Evolutionary conservation across 2,888 invertebrate genomes (phyloP).

Genomic region (Odontothrips loti): DNA sequence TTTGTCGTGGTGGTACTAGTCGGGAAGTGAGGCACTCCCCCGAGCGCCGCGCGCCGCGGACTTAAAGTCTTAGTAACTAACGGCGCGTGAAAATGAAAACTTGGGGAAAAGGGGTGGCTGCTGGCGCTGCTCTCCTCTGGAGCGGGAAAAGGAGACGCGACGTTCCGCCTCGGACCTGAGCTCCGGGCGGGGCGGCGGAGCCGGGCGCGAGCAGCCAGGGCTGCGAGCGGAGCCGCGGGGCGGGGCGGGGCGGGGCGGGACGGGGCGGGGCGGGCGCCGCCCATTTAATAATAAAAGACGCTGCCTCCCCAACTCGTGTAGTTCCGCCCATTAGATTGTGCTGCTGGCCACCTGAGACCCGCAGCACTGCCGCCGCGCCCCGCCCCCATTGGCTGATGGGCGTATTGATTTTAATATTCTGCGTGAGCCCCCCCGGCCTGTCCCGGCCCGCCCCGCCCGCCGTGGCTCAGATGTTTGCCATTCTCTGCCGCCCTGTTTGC

Average conservation of each 20-base stretch:
- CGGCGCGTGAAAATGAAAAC: conserved; percentile 19
- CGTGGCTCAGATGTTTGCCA: conserved; percentile 4
- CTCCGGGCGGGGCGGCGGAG: background rate
- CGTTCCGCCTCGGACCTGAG: background rate
- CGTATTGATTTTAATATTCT: conserved; percentile 24
- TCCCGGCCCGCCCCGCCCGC: background rate
- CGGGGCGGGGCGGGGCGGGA: background rate
- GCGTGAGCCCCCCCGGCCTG: background rate
- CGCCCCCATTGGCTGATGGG: conserved; percentile 16
- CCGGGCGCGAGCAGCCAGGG: too few relatives aligned
- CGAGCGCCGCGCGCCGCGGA: background rate
- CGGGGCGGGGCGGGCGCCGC: background rate
- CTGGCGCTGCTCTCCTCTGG: background rate
- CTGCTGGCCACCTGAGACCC: background rate
- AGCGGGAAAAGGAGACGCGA: background rate
- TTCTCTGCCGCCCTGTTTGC: background rate
- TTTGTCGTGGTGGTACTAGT: background rate
- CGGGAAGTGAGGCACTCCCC: background rate
- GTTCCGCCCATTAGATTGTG: conserved; percentile 19
- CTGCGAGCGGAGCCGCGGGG: too few relatives aligned
- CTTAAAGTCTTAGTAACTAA: conserved; percentile 5
- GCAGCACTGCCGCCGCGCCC: background rate
- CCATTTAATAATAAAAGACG: conserved; percentile 23
- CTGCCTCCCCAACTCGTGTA: background rate
- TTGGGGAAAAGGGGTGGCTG: background rate